Conservation (phyloP, 2,888 invertebrate species). For the Acanthosoma haemorrhoidale region DNA sequence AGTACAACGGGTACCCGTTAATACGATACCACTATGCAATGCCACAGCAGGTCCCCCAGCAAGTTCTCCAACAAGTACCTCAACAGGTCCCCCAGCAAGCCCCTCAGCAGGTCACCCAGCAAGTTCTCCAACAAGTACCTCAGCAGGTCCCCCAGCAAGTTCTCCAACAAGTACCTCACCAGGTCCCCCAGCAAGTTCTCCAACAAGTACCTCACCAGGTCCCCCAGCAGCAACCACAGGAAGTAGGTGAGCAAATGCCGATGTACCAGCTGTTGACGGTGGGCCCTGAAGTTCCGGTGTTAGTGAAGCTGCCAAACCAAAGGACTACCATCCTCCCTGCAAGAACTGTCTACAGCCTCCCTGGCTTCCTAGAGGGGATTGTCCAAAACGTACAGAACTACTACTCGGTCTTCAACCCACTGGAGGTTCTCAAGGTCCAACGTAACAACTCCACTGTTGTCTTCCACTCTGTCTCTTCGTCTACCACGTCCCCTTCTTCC, state of each 20-base stretch:
- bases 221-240: neutral
- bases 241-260: neutral
- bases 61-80: neutral
- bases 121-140: neutral
- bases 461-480: neutral
- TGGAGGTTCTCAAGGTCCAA: conserved; percentile 37
- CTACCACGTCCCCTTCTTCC: neutral
- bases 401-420: conserved; percentile 57
- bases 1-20: neutral
- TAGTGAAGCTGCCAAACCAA: conserved; percentile 32
- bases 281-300: conserved; percentile 23
- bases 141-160: neutral
- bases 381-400: conserved; percentile 64
- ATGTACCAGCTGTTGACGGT: conserved; percentile 13
- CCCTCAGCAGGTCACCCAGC: neutral
- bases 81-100: neutral
- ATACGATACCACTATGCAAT: neutral
- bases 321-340: conserved; percentile 37
- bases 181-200: neutral
- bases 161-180: neutral
- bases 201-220: neutral
- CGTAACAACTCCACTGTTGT: conserved; percentile 27
- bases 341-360: conserved; percentile 48
- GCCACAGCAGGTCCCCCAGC: neutral
- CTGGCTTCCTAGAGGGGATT: conserved; percentile 62